Base-by-base conservation (phyloP, 2,888 invertebrate genomes). In the Sussaba pulchella region DNA sequence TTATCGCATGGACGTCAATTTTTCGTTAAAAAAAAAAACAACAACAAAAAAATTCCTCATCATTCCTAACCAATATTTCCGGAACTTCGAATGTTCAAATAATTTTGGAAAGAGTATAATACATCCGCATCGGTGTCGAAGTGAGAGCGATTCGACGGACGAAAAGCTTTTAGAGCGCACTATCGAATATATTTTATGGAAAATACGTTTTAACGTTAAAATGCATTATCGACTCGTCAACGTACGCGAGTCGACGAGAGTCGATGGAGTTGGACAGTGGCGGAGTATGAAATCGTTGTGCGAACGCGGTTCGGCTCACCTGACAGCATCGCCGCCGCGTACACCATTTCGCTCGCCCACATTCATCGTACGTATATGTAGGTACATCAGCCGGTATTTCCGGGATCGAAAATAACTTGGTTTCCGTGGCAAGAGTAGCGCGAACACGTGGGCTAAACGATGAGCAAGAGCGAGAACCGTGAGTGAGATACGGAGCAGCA, bases 161-260 rank as follows among this genome's bases (percentile, higher is more conserved):
- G 6, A 31, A 31, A 31, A 31, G 31, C 31, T 31, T 31, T 31
- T 31, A 31, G 31, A 45, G n/a, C 2, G 24, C 26, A 14, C 41
- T 63, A 41, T 31, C 31, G 31, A 31, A 31, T 31, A 6, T 31
- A 6, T 31, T 5, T 31, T n/a, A 17, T 31, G 21, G 8, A 10
- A 14, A 71, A 71, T 43, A 36, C 64, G 71, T 66, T 73, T 76
- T 36, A 52, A 39, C n/a, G 41, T 14, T 59, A 26, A 69, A 73
- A 78, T 78, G 61, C 45, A 69, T 67, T 78, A n/a, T n/a, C n/a
- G n/a, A n/a, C 73, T 69, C 63, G 78, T 67, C 69, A 78, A 31
- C 4, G 31, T 31, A 5, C 4, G 6, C 31, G 31, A 31, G 31
- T 31, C 61, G 63, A 57, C 41, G 63, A 19, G 39, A 10, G 8